Evolutionary conservation across 2,797 vertebrate genomes (phyloP), one percentile per base, ranked within the genome.

Genomic region (Tachyglossus aculeatus): DNA sequence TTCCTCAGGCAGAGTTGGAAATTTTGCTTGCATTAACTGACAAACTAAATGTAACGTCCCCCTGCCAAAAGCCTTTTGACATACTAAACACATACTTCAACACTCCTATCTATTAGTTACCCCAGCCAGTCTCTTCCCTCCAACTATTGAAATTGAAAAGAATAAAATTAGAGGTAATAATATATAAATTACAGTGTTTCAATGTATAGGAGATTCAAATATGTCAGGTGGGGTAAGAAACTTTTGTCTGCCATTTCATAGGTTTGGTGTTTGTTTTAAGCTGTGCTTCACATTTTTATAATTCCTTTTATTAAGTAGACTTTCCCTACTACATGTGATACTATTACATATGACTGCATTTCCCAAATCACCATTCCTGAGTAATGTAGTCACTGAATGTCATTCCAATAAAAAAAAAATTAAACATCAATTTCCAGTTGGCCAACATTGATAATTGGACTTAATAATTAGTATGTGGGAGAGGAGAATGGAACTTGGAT

Each of bases 1-100:
- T 87, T 88, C 62, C 54, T 65, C 67, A 53, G 61, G 63, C 65
- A 87, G 83, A 88, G 19, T 36, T 86, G 48, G 60, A 75, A 78
- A 75, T 75, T 61, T 64, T 65, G 21, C 52, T 84, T 80, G 24
- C 41, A 33, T 21, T 66, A 45, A 67, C n/a, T 41, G 67, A 37
- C 9, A 29, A 45, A 60, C 16, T 66, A 43, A 70, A 58, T 21
- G 19, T 8, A 51, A 65, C 22, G 7, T 33, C 21, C 19, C 13
- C 44, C 7, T 40, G 39, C 53, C 57, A 62, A 59, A 31, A 51
- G 38, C 22, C 62, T 61, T 67, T 11, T 27, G 69, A 40, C 15
- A 37, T 66, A n/a, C 25, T 22, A 51, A 51, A 39, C 0, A 1
- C 43, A 9, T 25, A 4, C 53, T 27, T 63, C 51, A 44, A 33